Percentiles rank a stretch among this genome's conserved stretches.
Conservation (phyloP, 2,113 vertebrate species). For the Atractosteus spatula region DNA sequence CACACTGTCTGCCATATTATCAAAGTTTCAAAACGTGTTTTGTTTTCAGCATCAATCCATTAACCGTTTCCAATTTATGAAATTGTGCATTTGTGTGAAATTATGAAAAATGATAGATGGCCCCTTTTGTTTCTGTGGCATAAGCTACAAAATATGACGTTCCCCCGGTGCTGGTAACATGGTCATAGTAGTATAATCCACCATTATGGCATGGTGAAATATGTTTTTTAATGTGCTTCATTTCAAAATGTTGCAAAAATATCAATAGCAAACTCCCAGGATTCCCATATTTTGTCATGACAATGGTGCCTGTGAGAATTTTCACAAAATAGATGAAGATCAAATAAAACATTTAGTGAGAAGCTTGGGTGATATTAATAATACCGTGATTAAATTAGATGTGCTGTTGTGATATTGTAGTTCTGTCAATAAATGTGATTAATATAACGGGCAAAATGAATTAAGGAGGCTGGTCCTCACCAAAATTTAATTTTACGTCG, state of each 20-base stretch:
- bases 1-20: too few relatives aligned
- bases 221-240: constrained; percentile 2
- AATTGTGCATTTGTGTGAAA: not conserved
- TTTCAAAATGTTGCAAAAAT: constrained; percentile 6
- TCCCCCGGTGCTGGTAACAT: not conserved
- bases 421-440: not conserved
- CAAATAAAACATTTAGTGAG: not conserved
- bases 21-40: too few relatives aligned
- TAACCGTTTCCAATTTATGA: too few relatives aligned
- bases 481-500: too few relatives aligned
- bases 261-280: not conserved
- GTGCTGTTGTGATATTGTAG: not conserved
- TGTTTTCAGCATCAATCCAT: too few relatives aligned
- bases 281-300: not conserved
- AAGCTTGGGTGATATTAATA: constrained; percentile 5
- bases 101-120: constrained; percentile 13
- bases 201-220: constrained; percentile 13
- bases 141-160: constrained; percentile 1
- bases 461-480: too few relatives aligned
- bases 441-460: too few relatives aligned
- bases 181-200: constrained; percentile 15
- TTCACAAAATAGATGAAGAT: not conserved
- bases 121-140: not conserved
- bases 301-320: constrained; percentile 2
- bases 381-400: not conserved